A percentile compares a stretch with the other conserved stretches of the same genome.
phyloP scores from a whole-genome alignment of 2,888 invertebrate species.

The Ptilodon capucinus region DNA sequence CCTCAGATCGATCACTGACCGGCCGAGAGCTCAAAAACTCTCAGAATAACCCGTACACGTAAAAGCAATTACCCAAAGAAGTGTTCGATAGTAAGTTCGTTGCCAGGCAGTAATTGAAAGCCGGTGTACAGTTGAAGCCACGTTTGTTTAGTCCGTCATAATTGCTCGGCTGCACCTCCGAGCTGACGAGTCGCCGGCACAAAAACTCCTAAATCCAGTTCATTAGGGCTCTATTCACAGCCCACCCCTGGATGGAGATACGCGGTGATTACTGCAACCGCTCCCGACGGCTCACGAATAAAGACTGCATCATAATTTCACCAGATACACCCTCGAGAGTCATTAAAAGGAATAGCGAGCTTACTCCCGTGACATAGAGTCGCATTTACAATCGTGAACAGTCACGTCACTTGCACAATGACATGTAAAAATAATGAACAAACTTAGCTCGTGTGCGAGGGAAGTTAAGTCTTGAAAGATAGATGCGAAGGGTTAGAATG shows the following conservation, averaged over 20 bases:
- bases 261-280: slow-evolving; percentile 83
- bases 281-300: slow-evolving; percentile 83
- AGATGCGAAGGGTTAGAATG: slow-evolving; percentile 51
- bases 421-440: slow-evolving; percentile 83
- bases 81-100: slow-evolving; percentile 42
- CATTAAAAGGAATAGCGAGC: slow-evolving; percentile 56
- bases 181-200: slow-evolving; percentile 77
- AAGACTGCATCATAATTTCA: slow-evolving; percentile 83
- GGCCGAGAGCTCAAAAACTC: slow-evolving; percentile 33
- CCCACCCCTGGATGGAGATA: slow-evolving; percentile 82
- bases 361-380: slow-evolving; percentile 58
- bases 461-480: slow-evolving; percentile 58
- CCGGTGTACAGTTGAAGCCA: slow-evolving; percentile 52
- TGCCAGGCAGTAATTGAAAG: slow-evolving; percentile 55
- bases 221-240: slow-evolving; percentile 82
- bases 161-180: slow-evolving; percentile 78
- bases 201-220: slow-evolving; percentile 83
- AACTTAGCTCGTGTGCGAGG: slow-evolving; percentile 58
- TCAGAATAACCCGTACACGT: slow-evolving; percentile 37
- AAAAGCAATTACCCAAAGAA: slow-evolving; percentile 51
- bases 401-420: slow-evolving; percentile 79
- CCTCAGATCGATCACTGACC: slow-evolving; percentile 62
- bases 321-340: slow-evolving; percentile 72
- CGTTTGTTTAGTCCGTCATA: slow-evolving; percentile 79
- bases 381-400: slow-evolving; percentile 49